Base-by-base conservation (phyloP, 2,888 invertebrate species). In the Nymphalis urticae region DNA sequence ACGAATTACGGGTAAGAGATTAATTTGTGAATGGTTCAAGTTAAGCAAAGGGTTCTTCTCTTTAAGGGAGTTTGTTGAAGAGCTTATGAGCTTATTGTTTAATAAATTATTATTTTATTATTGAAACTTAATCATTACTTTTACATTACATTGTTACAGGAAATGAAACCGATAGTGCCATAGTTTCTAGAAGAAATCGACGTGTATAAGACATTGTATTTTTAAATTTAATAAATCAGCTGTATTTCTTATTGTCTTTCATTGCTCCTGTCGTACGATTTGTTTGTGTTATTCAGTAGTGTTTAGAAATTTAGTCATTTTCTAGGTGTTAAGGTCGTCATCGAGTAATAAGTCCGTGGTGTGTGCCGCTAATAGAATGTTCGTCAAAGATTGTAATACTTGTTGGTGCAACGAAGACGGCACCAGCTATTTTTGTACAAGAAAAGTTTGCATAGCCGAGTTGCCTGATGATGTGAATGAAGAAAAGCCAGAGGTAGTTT, bases 341-440 rank as follows among this genome's bases (percentile, higher is more conserved):
- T 62, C 59, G 50, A 9, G 8, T 53, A 77, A 78, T 8, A 84
- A 85, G 58, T 82, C 82, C 36, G 75, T 86, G 17, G 83, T 91
- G 1, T 92, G 92, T 75, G 80, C 83, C 2, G 92, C 93, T 0
- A 90, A 91, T 69, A 82, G 87, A 19, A 89, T 88, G 86, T 93
- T 93, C 75, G 86, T 92, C 66, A 89, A 85, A 71, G 89, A 92
- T 69, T 93, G 93, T 75, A 93, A 93, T 75, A 91, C 89, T 8
- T 93, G 93, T 64, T 89, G 88, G 88, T 93, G 93, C 74, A 92
- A 93, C 59, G 90, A 90, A 13, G 87, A 92, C 64, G 93, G 93
- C 0, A 92, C 91, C 7, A 83, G 87, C 24, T 94, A 87, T 79
- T 89, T 85, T 73, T 94, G 94, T 76, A 93, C 93, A 0, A 83